Conservation (phyloP, 2,113 vertebrate genomes). For the Recurvirostra avosetta region DNA sequence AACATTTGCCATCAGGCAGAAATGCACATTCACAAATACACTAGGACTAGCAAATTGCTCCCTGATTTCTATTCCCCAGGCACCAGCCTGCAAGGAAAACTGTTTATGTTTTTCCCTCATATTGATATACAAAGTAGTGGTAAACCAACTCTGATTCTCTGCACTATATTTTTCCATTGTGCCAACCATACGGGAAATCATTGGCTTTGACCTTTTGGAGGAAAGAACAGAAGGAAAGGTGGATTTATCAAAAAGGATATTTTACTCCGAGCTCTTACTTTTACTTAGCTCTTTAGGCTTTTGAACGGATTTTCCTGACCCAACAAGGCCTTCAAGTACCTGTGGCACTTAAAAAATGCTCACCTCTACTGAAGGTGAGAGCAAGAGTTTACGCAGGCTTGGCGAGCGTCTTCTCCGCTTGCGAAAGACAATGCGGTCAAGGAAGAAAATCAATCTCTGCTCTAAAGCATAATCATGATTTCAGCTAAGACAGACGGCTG, state of each 20-base stretch:
- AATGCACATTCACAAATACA: conserved; percentile 70
- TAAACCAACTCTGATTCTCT: conserved; percentile 54
- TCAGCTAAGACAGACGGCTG: background rate
- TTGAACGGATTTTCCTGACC: conserved; percentile 21
- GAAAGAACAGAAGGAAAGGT: background rate
- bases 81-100: conserved; percentile 58
- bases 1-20: conserved; percentile 71
- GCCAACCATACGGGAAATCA: conserved; percentile 54
- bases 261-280: conserved; percentile 3
- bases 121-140: conserved; percentile 55
- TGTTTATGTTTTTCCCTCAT: conserved; percentile 61
- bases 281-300: background rate
- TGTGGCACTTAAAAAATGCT: background rate
- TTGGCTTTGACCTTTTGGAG: conserved; percentile 67
- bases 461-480: conserved; percentile 25
- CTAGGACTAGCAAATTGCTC: conserved; percentile 66
- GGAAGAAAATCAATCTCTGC: conserved; percentile 46
- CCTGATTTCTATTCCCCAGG: conserved; percentile 64
- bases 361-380: background rate
- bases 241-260: conserved; percentile 64
- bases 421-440: background rate
- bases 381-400: background rate
- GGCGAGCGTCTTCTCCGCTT: background rate
- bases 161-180: conserved; percentile 60
- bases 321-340: background rate